Percentiles rank a stretch among this genome's conserved stretches.
These are phyloP conservation scores for Bambusicola thoracicus DNA, from an alignment of 2,113 vertebrate species.

Conservation along the genomic window DNA sequence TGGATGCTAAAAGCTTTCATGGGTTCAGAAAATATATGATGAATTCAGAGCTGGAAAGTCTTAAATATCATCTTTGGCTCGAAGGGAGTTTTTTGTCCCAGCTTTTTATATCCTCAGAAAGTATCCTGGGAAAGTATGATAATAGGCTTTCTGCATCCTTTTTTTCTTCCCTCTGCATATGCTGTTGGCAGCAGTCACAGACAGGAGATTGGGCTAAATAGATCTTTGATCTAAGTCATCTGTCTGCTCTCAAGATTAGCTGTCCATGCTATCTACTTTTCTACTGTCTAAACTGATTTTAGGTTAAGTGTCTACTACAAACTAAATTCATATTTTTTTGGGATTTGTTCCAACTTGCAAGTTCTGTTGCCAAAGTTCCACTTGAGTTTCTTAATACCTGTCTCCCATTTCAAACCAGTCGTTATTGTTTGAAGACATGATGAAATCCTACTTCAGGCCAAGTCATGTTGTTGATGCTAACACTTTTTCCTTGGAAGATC, in stretches of 20 bases:
- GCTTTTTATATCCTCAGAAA: neutral
- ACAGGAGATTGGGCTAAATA: neutral
- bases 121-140: neutral
- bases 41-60: neutral
- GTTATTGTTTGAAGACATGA: neutral
- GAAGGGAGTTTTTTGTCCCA: neutral
- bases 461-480: neutral
- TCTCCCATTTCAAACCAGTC: slow-evolving; percentile 3
- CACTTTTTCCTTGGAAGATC: neutral
- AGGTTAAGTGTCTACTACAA: neutral
- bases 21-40: neutral
- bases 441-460: neutral
- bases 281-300: slow-evolving; percentile 1
- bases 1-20: neutral
- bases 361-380: neutral
- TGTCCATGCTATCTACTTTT: neutral
- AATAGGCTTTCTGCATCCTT: neutral
- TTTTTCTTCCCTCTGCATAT: neutral
- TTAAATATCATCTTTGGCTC: neutral
- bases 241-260: slow-evolving; percentile 10
- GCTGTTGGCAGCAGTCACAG: neutral
- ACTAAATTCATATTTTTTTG: slow-evolving; percentile 34
- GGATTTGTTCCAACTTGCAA: neutral
- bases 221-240: neutral
- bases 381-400: neutral